Evolutionary conservation across 1,140 invertebrate species (phyloP).

Genomic region (Ostrea edulis): DNA sequence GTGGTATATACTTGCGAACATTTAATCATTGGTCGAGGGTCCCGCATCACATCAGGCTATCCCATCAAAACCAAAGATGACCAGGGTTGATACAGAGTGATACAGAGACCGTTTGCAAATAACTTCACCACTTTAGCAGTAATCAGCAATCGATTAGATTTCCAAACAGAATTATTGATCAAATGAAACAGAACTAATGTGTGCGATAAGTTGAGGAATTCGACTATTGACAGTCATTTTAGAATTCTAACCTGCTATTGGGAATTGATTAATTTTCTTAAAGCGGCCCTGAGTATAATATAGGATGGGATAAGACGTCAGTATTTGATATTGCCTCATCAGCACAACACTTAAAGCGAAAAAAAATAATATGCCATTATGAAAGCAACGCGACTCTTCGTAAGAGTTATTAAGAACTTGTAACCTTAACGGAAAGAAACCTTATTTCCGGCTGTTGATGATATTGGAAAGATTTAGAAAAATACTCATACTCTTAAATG

Average conservation of each 20-base stretch:
- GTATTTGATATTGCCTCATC: background rate
- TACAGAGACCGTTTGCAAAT: constrained; percentile 14
- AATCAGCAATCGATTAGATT: constrained; percentile 29
- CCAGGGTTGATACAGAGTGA: background rate
- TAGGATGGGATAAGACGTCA: background rate
- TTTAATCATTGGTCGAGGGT: constrained; percentile 1
- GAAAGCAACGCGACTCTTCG: background rate
- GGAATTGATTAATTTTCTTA: constrained; percentile 21
- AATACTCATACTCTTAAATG: too few relatives aligned
- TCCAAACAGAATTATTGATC: constrained; percentile 19
- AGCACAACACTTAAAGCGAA: background rate
- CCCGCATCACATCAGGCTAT: background rate
- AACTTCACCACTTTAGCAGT: background rate
- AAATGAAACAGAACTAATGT: constrained; percentile 15
- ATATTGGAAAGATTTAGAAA: too few relatives aligned
- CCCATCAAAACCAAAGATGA: background rate
- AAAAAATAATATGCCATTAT: background rate
- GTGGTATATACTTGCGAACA: background rate
- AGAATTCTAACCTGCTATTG: background rate
- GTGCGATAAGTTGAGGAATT: background rate
- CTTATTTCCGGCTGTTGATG: background rate
- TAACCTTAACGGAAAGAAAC: background rate
- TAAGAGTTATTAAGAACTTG: background rate
- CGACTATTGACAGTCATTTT: constrained; percentile 16
- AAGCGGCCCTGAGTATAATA: background rate